phyloP scores from a whole-genome alignment of 2,113 vertebrate species.

The Gavia stellata region DNA sequence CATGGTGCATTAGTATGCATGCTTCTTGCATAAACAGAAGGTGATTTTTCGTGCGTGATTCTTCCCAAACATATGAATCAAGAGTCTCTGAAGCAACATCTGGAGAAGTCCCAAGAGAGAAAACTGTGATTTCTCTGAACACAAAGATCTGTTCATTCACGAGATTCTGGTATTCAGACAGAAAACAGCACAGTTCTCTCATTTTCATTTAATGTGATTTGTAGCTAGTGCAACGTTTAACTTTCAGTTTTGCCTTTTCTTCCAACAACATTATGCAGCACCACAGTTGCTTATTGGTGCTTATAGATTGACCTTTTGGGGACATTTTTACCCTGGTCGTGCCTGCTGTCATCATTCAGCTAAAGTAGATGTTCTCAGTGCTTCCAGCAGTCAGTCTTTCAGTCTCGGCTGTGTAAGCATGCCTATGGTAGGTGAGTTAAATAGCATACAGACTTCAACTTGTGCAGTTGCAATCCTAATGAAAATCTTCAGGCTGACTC shows the following conservation, averaged over 20 bases:
- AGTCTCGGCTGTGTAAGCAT: neutral
- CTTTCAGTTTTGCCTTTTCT: neutral
- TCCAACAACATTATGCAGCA: neutral
- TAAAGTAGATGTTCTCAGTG: neutral
- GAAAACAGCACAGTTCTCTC: neutral
- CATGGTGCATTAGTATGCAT: rapidly evolving
- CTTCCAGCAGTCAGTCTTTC: neutral
- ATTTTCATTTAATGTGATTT: neutral
- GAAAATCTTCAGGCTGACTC: neutral
- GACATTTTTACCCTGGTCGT: neutral
- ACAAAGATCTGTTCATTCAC: neutral
- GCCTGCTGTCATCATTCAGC: neutral
- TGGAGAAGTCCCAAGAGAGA: constrained; percentile 20
- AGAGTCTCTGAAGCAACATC: constrained; percentile 28
- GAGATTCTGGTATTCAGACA: neutral
- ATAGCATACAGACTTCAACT: neutral
- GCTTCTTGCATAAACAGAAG: neutral
- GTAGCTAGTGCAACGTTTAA: neutral
- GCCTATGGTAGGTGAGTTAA: neutral
- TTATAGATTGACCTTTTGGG: neutral
- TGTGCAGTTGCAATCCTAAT: neutral
- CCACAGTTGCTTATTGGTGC: neutral
- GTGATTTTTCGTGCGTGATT: neutral
- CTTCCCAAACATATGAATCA: neutral
- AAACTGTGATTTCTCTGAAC: neutral